Evolutionary conservation across 2,797 vertebrate species (phyloP).

Genomic region (Spea hammondii): DNA sequence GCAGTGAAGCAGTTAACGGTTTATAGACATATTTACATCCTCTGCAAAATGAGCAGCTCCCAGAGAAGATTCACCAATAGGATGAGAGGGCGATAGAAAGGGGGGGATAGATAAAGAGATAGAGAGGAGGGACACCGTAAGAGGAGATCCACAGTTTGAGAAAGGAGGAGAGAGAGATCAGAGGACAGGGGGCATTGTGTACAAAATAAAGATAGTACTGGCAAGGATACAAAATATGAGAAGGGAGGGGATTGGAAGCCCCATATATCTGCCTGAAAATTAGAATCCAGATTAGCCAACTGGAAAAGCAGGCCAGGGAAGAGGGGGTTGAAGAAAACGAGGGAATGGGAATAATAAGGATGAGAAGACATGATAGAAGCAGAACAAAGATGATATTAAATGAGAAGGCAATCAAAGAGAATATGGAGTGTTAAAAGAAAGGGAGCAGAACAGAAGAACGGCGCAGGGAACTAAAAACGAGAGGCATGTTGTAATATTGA

Average conservation of each 20-base stretch:
- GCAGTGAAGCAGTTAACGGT: constrained; percentile 42
- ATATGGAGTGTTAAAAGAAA: neutral
- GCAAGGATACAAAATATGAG: neutral
- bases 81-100: constrained; percentile 16
- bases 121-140: neutral
- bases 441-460: too few species aligned
- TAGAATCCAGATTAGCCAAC: neutral
- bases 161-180: neutral
- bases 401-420: neutral
- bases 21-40: constrained; percentile 53
- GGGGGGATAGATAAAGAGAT: neutral
- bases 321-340: too few species aligned
- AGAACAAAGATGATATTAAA: constrained; percentile 3
- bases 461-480: too few species aligned
- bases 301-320: neutral
- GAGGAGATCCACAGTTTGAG: neutral
- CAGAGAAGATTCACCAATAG: constrained; percentile 42
- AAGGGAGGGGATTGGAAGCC: neutral
- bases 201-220: neutral
- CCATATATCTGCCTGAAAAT: neutral
- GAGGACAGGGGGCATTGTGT: neutral
- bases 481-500: too few species aligned
- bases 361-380: neutral
- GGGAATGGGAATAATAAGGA: too few species aligned
- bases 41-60: constrained; percentile 52